Percentiles rank a stretch among this genome's conserved stretches.
These are phyloP conservation scores for Naso thynnoides DNA, from an alignment of 2,797 vertebrate genomes.

Conservation along the genomic window DNA sequence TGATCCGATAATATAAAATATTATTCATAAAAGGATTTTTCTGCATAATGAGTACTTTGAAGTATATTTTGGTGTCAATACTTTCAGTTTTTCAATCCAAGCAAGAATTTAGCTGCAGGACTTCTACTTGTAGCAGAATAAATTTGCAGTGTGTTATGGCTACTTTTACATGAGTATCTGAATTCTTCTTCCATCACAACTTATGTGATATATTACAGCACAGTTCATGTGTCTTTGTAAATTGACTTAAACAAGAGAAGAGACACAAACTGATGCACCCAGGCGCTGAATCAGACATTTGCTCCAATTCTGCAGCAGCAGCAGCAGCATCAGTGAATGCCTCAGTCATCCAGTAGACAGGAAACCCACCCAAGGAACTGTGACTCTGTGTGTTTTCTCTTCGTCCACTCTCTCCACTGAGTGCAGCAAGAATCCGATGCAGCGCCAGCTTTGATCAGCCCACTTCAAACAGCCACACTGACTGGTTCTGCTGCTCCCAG, in stretches of 20 bases:
- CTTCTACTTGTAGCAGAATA: not conserved
- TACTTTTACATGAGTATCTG: not conserved
- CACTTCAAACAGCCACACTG: constrained; percentile 69
- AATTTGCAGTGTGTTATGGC: not conserved
- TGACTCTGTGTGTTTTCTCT: constrained; percentile 46
- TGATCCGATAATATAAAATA: not conserved
- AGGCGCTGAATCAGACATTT: constrained; percentile 34
- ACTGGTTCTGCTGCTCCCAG: constrained; percentile 54
- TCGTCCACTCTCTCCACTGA: constrained; percentile 50
- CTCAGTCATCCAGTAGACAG: constrained; percentile 36
- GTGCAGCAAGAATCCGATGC: constrained; percentile 53
- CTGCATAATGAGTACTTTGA: not conserved
- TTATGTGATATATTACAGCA: not conserved
- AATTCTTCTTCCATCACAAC: not conserved
- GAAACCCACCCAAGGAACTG: constrained; percentile 51
- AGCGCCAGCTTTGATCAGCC: constrained; percentile 73
- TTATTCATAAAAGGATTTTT: not conserved
- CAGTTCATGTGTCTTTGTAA: constrained; percentile 10
- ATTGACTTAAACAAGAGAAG: constrained; percentile 19
- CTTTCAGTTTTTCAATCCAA: not conserved
- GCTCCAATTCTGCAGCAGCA: constrained; percentile 5
- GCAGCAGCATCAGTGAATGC: constrained; percentile 22
- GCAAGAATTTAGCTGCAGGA: not conserved
- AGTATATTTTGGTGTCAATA: not conserved
- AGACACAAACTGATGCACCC: constrained; percentile 26